Percentiles rank a stretch among this genome's conserved stretches.
phyloP scores from a whole-genome alignment of 2,888 invertebrate species.

The Hypsopygia costalis region DNA sequence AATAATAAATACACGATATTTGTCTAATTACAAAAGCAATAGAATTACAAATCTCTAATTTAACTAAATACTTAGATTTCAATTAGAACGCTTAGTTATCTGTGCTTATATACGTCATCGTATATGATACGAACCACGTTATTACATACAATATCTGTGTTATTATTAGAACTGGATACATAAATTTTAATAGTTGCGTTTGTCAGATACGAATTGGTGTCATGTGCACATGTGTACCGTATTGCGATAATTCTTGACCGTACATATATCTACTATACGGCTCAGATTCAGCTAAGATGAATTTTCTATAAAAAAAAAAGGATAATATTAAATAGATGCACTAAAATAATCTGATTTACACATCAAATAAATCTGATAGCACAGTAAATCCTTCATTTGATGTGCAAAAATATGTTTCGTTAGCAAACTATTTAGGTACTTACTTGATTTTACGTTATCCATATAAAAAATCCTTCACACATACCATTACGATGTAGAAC shows the following conservation, averaged over 20 bases:
- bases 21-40: slow-evolving; percentile 32
- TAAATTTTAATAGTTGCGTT: slow-evolving; percentile 50
- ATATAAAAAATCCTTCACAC: no score
- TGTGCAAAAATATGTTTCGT: no score
- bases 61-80: slow-evolving; percentile 33
- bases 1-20: slow-evolving; percentile 29
- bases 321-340: no score
- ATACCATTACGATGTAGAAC: no score
- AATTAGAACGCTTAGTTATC: slow-evolving; percentile 35
- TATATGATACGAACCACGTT: slow-evolving; percentile 44
- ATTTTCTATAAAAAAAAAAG: no score
- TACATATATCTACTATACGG: no score
- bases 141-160: slow-evolving; percentile 40
- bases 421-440: no score
- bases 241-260: slow-evolving; percentile 8
- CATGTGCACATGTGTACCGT: slow-evolving; percentile 36
- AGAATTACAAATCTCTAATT: slow-evolving; percentile 38
- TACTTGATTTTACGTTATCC: no score
- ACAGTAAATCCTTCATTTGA: no score
- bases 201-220: slow-evolving; percentile 52
- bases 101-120: slow-evolving; percentile 36
- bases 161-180: slow-evolving; percentile 56
- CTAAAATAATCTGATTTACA: no score
- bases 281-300: no score
- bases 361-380: no score